Percentiles rank a stretch among this genome's conserved stretches.
Evolutionary conservation across 2,888 invertebrate genomes (phyloP).

Genomic region (Cybosia mesomella): DNA sequence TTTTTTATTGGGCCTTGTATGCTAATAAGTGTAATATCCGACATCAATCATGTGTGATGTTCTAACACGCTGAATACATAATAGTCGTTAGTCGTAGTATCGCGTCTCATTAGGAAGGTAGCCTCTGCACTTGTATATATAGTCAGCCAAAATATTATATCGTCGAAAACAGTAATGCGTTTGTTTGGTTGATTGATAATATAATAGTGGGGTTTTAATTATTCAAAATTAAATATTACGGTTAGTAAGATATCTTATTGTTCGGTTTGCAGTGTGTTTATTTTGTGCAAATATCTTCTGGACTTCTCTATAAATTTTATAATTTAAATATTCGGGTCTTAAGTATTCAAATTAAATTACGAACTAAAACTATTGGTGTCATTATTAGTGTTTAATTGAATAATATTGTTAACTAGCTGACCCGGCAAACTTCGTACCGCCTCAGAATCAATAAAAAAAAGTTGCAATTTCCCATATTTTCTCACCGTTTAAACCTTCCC

Average conservation of each 20-base stretch:
- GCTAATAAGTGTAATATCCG: neutral
- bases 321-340: no score
- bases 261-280: neutral
- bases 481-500: no score
- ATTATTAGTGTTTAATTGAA: neutral
- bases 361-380: neutral
- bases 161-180: neutral
- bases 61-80: neutral
- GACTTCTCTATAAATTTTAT: neutral
- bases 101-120: neutral
- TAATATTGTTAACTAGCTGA: no score
- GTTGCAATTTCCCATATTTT: no score
- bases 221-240: neutral
- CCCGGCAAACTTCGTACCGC: no score
- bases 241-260: neutral
- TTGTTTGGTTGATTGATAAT: neutral
- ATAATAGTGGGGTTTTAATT: neutral
- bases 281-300: neutral
- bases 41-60: neutral
- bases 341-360: no score
- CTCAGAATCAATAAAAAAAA: no score
- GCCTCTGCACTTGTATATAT: neutral
- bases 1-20: slow-evolving; percentile 3
- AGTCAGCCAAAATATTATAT: neutral
- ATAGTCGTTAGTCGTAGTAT: neutral